phyloP scores from a whole-genome alignment of 2,797 vertebrate species.

The Lepus townsendii region DNA sequence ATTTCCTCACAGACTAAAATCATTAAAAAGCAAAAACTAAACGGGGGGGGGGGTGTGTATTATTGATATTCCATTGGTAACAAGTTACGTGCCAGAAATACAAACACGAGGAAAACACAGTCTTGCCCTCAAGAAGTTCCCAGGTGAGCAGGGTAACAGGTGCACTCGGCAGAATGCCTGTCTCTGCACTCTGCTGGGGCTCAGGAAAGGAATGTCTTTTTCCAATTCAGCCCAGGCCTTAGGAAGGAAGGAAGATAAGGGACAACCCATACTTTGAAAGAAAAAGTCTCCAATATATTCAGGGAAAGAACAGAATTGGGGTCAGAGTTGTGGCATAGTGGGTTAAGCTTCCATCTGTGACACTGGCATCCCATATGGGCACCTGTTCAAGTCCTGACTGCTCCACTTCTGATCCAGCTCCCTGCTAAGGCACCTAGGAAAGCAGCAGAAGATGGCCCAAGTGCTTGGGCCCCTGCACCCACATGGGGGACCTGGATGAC shows the following conservation, averaged over 20 bases:
- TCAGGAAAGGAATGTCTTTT: not conserved
- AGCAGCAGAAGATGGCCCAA: too few relatives aligned
- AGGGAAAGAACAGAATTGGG: not conserved
- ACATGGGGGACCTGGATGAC: too few relatives aligned
- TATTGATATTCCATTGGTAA: not conserved
- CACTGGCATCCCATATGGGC: too few relatives aligned
- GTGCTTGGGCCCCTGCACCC: too few relatives aligned
- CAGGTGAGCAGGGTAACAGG: not conserved
- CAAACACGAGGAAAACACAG: not conserved
- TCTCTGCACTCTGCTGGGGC: not conserved
- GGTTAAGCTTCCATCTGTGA: too few relatives aligned
- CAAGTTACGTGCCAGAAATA: not conserved
- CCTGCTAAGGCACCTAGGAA: too few relatives aligned
- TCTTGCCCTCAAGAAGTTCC: not conserved
- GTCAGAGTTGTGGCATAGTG: too few relatives aligned
- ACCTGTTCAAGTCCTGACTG: too few relatives aligned
- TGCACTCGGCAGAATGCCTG: not conserved
- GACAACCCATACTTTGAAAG: not conserved
- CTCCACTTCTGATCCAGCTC: too few relatives aligned
- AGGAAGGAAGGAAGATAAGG: not conserved
- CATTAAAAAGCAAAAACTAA: slow-evolving; percentile 40
- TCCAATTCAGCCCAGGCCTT: not conserved
- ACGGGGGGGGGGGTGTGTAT: not conserved
- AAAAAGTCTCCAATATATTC: not conserved
- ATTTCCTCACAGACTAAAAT: slow-evolving; percentile 21